Conservation (phyloP, 2,888 invertebrate genomes). For the Chloromyia formosa region DNA sequence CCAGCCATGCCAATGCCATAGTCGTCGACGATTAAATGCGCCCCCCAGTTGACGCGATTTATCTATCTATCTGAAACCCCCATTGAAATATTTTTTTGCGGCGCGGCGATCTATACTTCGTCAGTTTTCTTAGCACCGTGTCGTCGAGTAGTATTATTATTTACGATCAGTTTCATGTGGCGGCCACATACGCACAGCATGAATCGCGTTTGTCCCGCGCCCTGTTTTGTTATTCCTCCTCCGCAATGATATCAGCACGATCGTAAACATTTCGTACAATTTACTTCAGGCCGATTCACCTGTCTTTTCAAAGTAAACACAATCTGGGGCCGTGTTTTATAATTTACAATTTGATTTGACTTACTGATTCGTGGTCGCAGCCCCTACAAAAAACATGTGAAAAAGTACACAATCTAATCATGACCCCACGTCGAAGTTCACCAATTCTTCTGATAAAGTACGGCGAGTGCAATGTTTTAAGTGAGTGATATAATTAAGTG, state of each 20-base stretch:
- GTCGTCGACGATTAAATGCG: too few relatives aligned
- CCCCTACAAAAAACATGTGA: neutral
- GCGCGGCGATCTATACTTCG: neutral
- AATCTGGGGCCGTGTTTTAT: neutral
- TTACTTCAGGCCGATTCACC: too few relatives aligned
- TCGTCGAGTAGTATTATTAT: neutral
- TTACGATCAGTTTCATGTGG: slow-evolving; percentile 22
- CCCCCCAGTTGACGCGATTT: slow-evolving; percentile 13
- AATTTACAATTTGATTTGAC: neutral
- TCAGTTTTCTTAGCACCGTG: slow-evolving; percentile 31
- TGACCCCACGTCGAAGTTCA: slow-evolving; percentile 9
- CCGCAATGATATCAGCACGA: neutral
- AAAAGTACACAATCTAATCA: neutral
- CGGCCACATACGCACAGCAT: neutral
- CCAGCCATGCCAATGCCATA: neutral
- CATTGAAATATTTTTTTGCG: slow-evolving; percentile 18
- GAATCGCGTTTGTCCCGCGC: slow-evolving; percentile 8
- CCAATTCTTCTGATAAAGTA: slow-evolving; percentile 7
- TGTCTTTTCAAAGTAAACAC: neutral
- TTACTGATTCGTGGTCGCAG: neutral
- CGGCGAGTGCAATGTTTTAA: neutral
- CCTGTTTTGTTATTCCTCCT: neutral
- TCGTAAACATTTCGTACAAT: neutral
- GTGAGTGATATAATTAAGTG: slow-evolving; percentile 33
- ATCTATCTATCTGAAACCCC: neutral